Percentiles rank a stretch among this genome's conserved stretches.
Evolutionary conservation across 2,113 vertebrate species (phyloP).

Genomic region (Xenus cinereus): DNA sequence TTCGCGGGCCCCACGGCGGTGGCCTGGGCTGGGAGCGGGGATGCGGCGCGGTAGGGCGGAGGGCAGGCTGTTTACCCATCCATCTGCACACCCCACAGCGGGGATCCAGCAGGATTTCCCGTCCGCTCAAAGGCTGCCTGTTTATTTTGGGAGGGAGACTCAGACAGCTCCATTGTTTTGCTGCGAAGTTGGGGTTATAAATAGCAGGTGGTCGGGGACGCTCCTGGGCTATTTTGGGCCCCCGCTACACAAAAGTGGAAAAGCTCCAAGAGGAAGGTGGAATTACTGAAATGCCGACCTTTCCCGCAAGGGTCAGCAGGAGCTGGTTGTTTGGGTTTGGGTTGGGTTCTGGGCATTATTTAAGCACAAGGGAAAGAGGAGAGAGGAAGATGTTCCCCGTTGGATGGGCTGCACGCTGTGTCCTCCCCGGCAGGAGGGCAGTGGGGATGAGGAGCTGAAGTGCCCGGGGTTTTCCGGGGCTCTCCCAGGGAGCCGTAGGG

Average conservation of each 20-base stretch:
- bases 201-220: constrained; percentile 64
- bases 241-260: constrained; percentile 70
- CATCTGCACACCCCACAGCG: constrained; percentile 44
- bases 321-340: constrained; percentile 11
- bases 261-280: constrained; percentile 67
- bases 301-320: constrained; percentile 37
- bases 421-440: background rate
- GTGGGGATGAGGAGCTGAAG: background rate
- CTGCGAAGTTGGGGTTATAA: constrained; percentile 58
- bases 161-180: constrained; percentile 69
- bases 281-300: constrained; percentile 60
- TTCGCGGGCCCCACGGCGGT: accelerated
- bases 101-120: constrained; percentile 74
- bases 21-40: background rate
- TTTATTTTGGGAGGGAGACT: constrained; percentile 69
- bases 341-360: constrained; percentile 25
- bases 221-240: constrained; percentile 58
- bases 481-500: background rate
- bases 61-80: constrained; percentile 57
- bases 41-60: background rate
- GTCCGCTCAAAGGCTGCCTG: constrained; percentile 57
- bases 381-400: background rate
- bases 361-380: background rate
- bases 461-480: background rate
- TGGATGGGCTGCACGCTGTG: background rate